Conservation (phyloP, 2,888 invertebrate genomes). For the Tenthredo distinguenda region DNA sequence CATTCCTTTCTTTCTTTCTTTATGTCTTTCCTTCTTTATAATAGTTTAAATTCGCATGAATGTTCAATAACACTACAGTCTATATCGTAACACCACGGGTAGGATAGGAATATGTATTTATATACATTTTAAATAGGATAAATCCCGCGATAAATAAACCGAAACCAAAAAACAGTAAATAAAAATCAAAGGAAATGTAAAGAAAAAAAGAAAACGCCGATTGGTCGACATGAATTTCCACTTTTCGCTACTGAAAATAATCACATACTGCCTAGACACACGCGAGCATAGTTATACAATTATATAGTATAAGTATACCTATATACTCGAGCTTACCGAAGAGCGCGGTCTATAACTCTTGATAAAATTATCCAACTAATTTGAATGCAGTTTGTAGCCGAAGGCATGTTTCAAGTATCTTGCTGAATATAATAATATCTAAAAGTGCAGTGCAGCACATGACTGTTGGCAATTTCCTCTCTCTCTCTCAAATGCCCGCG, state of each 20-base stretch:
- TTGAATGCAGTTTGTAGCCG: slow-evolving; percentile 11
- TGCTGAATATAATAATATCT: background rate
- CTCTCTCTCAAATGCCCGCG: background rate
- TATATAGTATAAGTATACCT: background rate
- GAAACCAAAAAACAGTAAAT: background rate
- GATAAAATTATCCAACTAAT: slow-evolving; percentile 30
- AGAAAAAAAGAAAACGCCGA: background rate
- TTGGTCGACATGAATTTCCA: background rate
- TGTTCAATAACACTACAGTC: slow-evolving; percentile 32
- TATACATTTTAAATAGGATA: slow-evolving; percentile 1
- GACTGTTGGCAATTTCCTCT: background rate
- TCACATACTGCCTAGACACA: slow-evolving; percentile 19
- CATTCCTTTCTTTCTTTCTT: background rate
- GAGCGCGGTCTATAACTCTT: slow-evolving; percentile 1
- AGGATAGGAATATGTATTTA: slow-evolving; percentile 34
- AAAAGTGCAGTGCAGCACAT: background rate
- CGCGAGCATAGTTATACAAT: background rate
- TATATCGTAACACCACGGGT: slow-evolving; percentile 32
- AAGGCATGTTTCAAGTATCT: slow-evolving; percentile 1
- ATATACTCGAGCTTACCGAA: slow-evolving; percentile 8
- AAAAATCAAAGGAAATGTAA: background rate
- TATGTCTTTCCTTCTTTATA: background rate
- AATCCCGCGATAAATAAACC: background rate
- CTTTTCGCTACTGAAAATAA: background rate
- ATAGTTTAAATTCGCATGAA: slow-evolving; percentile 5